Conservation (phyloP, 2,888 invertebrate genomes). For the Pseudococcus viburni region DNA sequence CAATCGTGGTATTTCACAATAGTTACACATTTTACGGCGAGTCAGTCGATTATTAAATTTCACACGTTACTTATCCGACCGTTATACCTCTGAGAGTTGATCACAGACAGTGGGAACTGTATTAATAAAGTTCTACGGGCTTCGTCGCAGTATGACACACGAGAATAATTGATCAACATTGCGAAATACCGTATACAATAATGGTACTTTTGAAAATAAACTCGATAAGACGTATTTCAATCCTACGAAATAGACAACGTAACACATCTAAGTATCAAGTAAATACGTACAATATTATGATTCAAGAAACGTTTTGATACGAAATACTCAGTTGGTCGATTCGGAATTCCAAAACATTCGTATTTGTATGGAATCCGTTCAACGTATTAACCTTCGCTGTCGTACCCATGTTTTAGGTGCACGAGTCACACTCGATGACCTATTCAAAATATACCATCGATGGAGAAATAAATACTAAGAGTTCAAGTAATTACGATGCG, state of each 20-base stretch:
- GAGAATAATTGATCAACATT: background rate
- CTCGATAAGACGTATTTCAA: background rate
- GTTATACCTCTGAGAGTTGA: background rate
- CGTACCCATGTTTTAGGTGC: background rate
- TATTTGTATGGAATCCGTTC: background rate
- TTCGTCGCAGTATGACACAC: too few species aligned
- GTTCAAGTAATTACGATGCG: background rate
- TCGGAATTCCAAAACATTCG: background rate
- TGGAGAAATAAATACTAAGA: background rate
- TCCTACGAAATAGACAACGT: background rate
- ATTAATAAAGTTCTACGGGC: too few species aligned
- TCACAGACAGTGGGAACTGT: background rate
- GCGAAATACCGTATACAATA: background rate
- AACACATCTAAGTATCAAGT: background rate
- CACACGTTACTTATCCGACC: background rate
- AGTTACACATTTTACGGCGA: background rate
- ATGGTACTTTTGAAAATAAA: background rate
- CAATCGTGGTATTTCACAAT: background rate
- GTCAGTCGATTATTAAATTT: background rate
- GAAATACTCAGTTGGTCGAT: background rate
- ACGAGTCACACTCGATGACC: background rate
- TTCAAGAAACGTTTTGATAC: background rate
- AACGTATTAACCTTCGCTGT: background rate
- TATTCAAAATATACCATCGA: background rate
- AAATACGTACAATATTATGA: background rate